Percentiles rank a stretch among this genome's conserved stretches.
Conservation (phyloP, 2,797 vertebrate species). For the Aeoliscus strigatus region DNA sequence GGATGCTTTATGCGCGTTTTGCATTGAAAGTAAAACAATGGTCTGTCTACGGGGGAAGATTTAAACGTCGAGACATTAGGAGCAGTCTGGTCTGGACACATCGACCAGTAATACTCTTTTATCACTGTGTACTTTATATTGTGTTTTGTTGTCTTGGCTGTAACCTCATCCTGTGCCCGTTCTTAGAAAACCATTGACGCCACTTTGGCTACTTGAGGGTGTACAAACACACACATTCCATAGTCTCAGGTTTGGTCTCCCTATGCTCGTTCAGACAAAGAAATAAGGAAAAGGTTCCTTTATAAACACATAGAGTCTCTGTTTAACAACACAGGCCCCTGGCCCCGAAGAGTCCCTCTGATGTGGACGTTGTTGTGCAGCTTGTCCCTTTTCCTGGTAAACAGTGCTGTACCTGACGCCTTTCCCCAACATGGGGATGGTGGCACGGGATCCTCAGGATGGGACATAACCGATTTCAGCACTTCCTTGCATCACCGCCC, state of each 20-base stretch:
- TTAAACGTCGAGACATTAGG: neutral
- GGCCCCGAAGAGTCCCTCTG: slow-evolving; percentile 47
- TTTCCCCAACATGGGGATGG: slow-evolving; percentile 72
- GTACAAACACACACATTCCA: slow-evolving; percentile 10
- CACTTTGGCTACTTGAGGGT: slow-evolving; percentile 14
- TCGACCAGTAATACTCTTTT: slow-evolving; percentile 1
- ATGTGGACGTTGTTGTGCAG: slow-evolving; percentile 47
- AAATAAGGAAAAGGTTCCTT: slow-evolving; percentile 35
- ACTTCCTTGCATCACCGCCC: slow-evolving; percentile 79
- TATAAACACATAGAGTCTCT: slow-evolving; percentile 53
- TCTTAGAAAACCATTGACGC: slow-evolving; percentile 46
- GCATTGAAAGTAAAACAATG: no score
- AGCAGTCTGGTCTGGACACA: no score
- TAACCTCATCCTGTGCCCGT: slow-evolving; percentile 45
- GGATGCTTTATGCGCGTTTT: no score
- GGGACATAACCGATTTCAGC: slow-evolving; percentile 79
- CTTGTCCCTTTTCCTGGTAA: slow-evolving; percentile 75
- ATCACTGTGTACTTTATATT: slow-evolving; percentile 22
- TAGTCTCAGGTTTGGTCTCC: slow-evolving; percentile 22
- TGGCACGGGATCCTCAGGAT: slow-evolving; percentile 78
- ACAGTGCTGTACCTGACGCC: slow-evolving; percentile 66
- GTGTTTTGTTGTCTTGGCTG: slow-evolving; percentile 42
- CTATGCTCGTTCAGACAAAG: slow-evolving; percentile 29
- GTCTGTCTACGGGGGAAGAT: slow-evolving; percentile 7
- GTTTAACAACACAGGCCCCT: slow-evolving; percentile 54